Percentiles rank a stretch among this genome's conserved stretches.
Evolutionary conservation across 2,888 invertebrate genomes (phyloP).

Genomic region (Scrobipalpa costella): DNA sequence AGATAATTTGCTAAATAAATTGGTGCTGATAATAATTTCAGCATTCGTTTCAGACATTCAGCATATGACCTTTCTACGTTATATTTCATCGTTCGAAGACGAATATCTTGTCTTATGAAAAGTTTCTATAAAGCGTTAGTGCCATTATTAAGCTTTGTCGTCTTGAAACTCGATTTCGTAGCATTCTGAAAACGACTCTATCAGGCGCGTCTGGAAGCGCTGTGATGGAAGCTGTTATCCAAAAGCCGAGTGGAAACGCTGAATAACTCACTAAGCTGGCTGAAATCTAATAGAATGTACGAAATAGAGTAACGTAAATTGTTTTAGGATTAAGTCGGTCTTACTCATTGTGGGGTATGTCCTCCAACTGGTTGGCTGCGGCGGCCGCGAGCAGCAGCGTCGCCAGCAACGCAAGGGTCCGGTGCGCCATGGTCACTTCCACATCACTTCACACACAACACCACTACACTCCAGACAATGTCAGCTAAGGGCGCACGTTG

Average conservation of each 20-base stretch:
- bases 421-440: slow-evolving; percentile 27
- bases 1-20: no score
- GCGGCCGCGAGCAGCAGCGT: slow-evolving; percentile 63
- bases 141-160: no score
- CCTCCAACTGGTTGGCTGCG: slow-evolving; percentile 90
- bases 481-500: slow-evolving; percentile 55
- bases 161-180: neutral
- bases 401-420: slow-evolving; percentile 56
- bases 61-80: no score
- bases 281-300: neutral
- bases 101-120: no score
- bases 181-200: neutral
- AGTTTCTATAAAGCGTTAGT: no score
- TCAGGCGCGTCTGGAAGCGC: neutral
- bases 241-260: neutral
- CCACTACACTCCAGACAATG: slow-evolving; percentile 56
- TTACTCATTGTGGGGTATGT: slow-evolving; percentile 95
- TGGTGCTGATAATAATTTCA: no score
- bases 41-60: no score
- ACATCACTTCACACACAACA: slow-evolving; percentile 38
- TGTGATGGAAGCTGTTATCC: neutral
- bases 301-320: neutral
- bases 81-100: no score
- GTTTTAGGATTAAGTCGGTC: slow-evolving; percentile 51
- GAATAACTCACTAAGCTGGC: neutral